phyloP scores from a whole-genome alignment of 37 sponge, comb jelly and placozoan species.

The Cliona cf. orientalis region DNA sequence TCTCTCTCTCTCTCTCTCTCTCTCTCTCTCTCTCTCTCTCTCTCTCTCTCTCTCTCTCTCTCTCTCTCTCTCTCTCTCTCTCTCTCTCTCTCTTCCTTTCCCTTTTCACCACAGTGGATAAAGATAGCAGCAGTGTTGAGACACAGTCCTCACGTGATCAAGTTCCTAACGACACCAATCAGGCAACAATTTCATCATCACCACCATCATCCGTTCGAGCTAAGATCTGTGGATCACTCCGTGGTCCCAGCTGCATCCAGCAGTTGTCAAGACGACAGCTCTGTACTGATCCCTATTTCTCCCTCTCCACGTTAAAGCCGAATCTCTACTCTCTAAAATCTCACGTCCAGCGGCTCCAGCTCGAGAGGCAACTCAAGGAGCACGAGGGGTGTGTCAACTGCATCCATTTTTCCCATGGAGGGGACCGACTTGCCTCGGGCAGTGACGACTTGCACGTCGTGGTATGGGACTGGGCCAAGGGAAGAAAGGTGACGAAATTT shows the following conservation, averaged over 20 bases:
- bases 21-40: slow-evolving; percentile 2
- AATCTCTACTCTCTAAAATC: slow-evolving; percentile 26
- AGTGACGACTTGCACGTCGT: slow-evolving; percentile 91
- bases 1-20: slow-evolving; percentile 5
- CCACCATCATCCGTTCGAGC: too few relatives aligned
- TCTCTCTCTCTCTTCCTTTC: background rate
- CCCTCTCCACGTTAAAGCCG: slow-evolving; percentile 1
- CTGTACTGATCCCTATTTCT: slow-evolving; percentile 27
- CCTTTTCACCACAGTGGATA: too few relatives aligned
- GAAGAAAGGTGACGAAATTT: slow-evolving; percentile 16
- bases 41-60: background rate
- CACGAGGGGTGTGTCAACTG: slow-evolving; percentile 91
- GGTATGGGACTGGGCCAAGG: slow-evolving; percentile 88
- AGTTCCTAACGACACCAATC: too few relatives aligned
- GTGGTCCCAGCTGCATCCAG: too few relatives aligned
- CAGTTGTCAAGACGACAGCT: too few relatives aligned
- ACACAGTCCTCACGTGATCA: too few relatives aligned
- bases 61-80: background rate
- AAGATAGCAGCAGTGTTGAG: too few relatives aligned
- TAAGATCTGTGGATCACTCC: too few relatives aligned
- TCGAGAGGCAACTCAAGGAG: slow-evolving; percentile 61
- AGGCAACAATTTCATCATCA: too few relatives aligned
- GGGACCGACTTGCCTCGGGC: slow-evolving; percentile 77
- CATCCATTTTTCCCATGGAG: slow-evolving; percentile 76
- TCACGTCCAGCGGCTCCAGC: slow-evolving; percentile 43